These are phyloP conservation scores for Colostygia pectinataria DNA, from an alignment of 2,888 invertebrate genomes.

Conservation along the genomic window DNA sequence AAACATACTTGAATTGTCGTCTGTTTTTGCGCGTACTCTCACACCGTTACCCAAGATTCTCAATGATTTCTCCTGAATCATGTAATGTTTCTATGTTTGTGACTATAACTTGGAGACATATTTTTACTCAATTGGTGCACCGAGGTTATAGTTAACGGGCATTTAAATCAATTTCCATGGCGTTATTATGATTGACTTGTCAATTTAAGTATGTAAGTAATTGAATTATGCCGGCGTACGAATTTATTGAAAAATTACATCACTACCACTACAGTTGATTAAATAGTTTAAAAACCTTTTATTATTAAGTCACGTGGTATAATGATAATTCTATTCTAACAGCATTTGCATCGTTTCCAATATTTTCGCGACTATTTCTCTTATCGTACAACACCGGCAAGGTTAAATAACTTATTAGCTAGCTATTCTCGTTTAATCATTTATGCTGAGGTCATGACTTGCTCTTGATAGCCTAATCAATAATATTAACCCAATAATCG, in stretches of 20 bases:
- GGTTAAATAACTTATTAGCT: conserved; percentile 39
- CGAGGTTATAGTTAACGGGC: background rate
- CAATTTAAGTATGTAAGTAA: conserved; percentile 19
- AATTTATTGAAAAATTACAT: background rate
- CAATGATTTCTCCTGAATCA: conserved; percentile 7
- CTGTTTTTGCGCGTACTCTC: conserved; percentile 13
- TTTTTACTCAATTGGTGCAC: conserved; percentile 1
- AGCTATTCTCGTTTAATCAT: conserved; percentile 40
- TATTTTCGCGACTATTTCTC: conserved; percentile 7
- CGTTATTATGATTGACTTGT: conserved; percentile 23
- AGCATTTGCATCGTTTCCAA: too few species aligned
- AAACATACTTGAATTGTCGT: background rate
- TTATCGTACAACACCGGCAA: conserved; percentile 33
- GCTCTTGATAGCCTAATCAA: conserved; percentile 56
- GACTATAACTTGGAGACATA: background rate
- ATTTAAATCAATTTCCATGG: conserved; percentile 7
- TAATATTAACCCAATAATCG: conserved; percentile 39
- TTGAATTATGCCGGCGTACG: conserved; percentile 17
- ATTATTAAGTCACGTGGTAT: background rate
- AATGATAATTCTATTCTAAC: too few species aligned
- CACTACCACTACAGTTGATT: background rate
- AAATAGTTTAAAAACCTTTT: background rate
- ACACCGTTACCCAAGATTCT: conserved; percentile 10
- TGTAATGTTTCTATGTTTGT: conserved; percentile 4
- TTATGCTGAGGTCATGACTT: conserved; percentile 49